A percentile compares a stretch with the other conserved stretches of the same genome.
phyloP scores from a whole-genome alignment of 92 coral and sea anemone genomes.

The Desmophyllum pertusum region DNA sequence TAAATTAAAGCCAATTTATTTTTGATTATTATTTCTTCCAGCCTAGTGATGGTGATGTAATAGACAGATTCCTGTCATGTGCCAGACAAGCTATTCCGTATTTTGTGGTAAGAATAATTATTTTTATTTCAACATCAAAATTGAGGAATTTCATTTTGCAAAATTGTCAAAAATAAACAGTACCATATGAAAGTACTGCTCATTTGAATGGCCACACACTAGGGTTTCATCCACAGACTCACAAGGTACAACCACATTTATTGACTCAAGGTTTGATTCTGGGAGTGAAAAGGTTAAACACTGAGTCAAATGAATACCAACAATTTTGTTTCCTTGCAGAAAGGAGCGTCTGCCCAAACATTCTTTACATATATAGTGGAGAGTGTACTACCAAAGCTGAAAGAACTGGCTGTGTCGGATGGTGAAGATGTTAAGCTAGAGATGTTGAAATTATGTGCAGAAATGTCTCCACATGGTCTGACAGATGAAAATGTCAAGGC shows the following conservation, averaged over 20 bases:
- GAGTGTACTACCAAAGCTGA: conserved; percentile 77
- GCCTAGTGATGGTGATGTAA: conserved; percentile 81
- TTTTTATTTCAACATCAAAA: background rate
- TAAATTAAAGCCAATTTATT: background rate
- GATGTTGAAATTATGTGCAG: conserved; percentile 85
- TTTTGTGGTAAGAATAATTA: conserved; percentile 73
- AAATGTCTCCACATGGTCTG: conserved; percentile 86
- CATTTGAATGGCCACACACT: background rate
- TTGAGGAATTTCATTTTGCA: too few species aligned
- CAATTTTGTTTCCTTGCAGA: conserved; percentile 48
- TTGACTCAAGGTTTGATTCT: too few species aligned
- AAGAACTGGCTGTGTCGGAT: conserved; percentile 56
- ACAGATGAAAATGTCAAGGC: conserved; percentile 83
- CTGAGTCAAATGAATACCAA: too few species aligned
- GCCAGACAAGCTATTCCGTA: conserved; percentile 91
- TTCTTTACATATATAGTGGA: conserved; percentile 78
- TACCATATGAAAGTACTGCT: too few species aligned
- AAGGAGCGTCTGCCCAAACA: conserved; percentile 91
- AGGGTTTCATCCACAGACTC: too few species aligned
- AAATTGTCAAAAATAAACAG: too few species aligned
- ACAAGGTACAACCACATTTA: too few species aligned
- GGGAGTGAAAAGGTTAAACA: too few species aligned
- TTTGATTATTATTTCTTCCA: conserved; percentile 13
- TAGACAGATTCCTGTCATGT: conserved; percentile 90
- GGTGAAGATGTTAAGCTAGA: conserved; percentile 87